A percentile compares a stretch with the other conserved stretches of the same genome.
These are phyloP conservation scores for Sternarchorhynchus goeldii DNA, from an alignment of 2,797 vertebrate species.

Conservation along the genomic window DNA sequence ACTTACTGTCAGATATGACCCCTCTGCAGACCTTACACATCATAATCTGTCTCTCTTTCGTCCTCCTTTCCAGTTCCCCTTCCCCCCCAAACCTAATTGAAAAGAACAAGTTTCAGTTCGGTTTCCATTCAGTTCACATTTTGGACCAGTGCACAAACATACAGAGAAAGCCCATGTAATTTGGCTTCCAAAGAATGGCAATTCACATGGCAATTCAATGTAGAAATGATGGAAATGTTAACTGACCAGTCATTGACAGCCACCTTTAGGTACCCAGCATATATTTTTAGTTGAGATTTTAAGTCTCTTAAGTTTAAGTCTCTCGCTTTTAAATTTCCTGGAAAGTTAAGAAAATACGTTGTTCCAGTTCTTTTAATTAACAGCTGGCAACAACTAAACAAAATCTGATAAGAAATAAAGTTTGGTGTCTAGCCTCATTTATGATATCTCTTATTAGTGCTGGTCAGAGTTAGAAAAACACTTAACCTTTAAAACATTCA, in stretches of 20 bases:
- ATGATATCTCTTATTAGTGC: neutral
- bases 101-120: no score
- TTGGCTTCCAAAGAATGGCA: no score
- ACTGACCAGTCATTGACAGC: no score
- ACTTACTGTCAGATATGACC: neutral
- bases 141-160: no score
- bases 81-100: no score
- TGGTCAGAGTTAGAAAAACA: neutral
- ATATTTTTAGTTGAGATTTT: no score
- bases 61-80: neutral
- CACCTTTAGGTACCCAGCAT: no score
- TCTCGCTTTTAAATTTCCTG: no score
- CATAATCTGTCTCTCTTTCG: neutral
- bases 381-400: neutral
- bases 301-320: no score
- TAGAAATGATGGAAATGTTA: no score
- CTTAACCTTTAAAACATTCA: conserved; percentile 33
- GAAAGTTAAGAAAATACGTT: neutral
- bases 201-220: no score
- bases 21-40: neutral
- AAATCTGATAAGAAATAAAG: neutral
- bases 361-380: neutral
- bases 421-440: neutral
- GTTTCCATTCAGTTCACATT: neutral
- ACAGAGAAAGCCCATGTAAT: no score